phyloP scores from a whole-genome alignment of 1,140 invertebrate genomes.

The Amyelois transitella region DNA sequence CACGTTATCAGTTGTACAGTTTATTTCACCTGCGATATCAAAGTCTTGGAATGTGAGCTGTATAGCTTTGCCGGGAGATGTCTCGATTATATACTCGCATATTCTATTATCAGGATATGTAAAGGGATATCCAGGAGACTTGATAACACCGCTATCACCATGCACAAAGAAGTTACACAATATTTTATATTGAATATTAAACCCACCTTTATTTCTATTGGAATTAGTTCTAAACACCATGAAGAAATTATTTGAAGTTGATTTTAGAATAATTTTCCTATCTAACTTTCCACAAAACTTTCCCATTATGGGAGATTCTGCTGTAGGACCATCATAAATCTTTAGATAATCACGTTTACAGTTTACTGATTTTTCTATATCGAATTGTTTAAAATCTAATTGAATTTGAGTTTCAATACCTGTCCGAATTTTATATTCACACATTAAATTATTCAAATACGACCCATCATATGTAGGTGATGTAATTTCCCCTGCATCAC shows the following conservation, averaged over 20 bases:
- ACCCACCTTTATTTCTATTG: conserved; percentile 74
- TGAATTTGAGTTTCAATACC: conserved; percentile 76
- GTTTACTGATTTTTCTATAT: conserved; percentile 74
- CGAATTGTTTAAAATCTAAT: conserved; percentile 79
- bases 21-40: conserved; percentile 77
- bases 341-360: conserved; percentile 81
- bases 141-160: conserved; percentile 76
- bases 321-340: conserved; percentile 82
- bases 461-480: conserved; percentile 78
- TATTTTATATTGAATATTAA: conserved; percentile 76
- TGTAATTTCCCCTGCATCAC: conserved; percentile 77
- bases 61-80: conserved; percentile 77
- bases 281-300: conserved; percentile 77
- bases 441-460: conserved; percentile 79
- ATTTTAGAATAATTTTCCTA: conserved; percentile 74
- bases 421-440: conserved; percentile 86
- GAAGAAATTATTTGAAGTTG: conserved; percentile 79
- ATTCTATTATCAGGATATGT: conserved; percentile 78
- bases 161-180: conserved; percentile 81
- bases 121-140: conserved; percentile 87
- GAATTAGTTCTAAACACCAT: conserved; percentile 80
- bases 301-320: conserved; percentile 78
- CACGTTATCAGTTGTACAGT: conserved; percentile 52
- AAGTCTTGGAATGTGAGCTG: conserved; percentile 80
- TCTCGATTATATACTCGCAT: conserved; percentile 86